phyloP scores from a whole-genome alignment of 2,113 vertebrate species.

The Gadus chalcogrammus region DNA sequence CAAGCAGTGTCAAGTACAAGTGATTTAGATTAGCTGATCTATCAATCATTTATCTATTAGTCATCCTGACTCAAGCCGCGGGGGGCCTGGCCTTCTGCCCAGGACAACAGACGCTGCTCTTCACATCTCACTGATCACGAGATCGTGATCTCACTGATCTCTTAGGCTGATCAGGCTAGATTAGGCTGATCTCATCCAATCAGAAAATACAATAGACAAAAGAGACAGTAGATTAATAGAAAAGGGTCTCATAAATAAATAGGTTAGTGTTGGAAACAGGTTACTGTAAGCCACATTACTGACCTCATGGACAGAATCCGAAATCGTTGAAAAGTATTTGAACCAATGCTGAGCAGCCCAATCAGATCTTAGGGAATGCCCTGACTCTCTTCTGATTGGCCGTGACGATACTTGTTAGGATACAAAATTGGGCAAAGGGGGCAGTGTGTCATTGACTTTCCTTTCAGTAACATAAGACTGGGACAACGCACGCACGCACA shows the following conservation, averaged over 20 bases:
- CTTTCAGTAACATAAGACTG: conserved; percentile 19
- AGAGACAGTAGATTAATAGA: conserved; percentile 11
- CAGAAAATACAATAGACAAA: neutral
- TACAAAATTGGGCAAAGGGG: conserved; percentile 17
- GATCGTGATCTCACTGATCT: too few species aligned
- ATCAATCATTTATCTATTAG: too few species aligned
- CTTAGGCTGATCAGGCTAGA: too few species aligned
- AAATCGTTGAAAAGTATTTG: neutral
- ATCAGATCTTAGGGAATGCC: conserved; percentile 18
- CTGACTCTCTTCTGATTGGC: conserved; percentile 9
- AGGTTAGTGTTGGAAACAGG: neutral
- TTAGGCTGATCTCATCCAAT: conserved; percentile 14
- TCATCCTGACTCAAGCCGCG: too few species aligned
- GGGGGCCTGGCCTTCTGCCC: too few species aligned
- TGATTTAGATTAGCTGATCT: neutral
- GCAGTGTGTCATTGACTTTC: conserved; percentile 29
- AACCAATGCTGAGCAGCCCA: conserved; percentile 30
- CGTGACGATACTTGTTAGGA: neutral
- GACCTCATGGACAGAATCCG: neutral
- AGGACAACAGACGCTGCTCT: too few species aligned
- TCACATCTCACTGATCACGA: too few species aligned
- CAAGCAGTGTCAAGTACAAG: too few species aligned
- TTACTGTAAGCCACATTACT: neutral
- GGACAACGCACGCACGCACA: neutral
- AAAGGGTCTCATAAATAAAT: conserved; percentile 19